Base-by-base conservation (phyloP, 2,888 invertebrate genomes). In the Charanyca ferruginea region DNA sequence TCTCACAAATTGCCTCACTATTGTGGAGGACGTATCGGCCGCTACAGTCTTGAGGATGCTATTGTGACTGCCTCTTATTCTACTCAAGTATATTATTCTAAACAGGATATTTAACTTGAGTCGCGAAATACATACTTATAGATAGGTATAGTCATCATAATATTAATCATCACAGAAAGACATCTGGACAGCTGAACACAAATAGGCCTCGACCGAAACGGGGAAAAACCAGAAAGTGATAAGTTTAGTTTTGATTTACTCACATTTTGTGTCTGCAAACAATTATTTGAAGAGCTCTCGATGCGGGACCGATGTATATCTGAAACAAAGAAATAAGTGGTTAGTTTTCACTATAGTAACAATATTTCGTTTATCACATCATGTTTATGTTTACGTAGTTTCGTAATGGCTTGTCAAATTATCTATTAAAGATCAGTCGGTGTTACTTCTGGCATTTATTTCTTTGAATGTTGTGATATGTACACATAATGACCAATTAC, bases 181-280 rank as follows among this genome's bases (percentile, higher is more conserved):
- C 2, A 4, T 3, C 6, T 11, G n/a, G n/a, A 25, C 18, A n/a
- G 11, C 9, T 22, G 1, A 2, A 8, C 2, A 38, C 16, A 9
- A 38, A 13, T 11, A 22, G 7, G 11, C 3, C 16, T n/a, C 11
- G 1, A 18, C 3, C 20, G 1, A 18, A 20, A 4, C 0, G 6
- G 6, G 9, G 13, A 48, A 22, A 16, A 32, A 11, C 8, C 25
- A 5, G 20, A 9, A 28, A 18, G 6, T 13, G 13, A 11, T 13
- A 23, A 1, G 11, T 42, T n/a, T 18, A 13, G 20, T 20, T 7
- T 32, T 13, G n/a, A 42, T 48, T 16, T 38, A 78, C 84, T 85
- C 65, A 85, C 85, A 85, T 85, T 72, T 77, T 84, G 76, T 69
- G 68, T 66, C 57, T 47, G 38, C 48, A 51, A 66, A 65, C 61